phyloP scores from a whole-genome alignment of 2,888 invertebrate genomes.

The Ashinkailepas kermadecensis region DNA sequence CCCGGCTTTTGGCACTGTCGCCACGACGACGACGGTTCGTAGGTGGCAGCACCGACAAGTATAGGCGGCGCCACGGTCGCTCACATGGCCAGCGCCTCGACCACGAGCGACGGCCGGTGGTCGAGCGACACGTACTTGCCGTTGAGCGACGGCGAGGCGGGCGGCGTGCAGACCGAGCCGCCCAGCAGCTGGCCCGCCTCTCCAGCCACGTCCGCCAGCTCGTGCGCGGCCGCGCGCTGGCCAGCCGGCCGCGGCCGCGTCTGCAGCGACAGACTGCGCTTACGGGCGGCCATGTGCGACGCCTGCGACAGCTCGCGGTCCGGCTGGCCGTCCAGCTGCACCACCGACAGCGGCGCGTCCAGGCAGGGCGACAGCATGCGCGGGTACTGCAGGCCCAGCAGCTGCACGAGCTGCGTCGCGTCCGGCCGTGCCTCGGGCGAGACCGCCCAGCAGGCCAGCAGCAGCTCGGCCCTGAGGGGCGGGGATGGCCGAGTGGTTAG shows the following conservation, averaged over 20 bases:
- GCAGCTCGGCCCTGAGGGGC: slow-evolving; percentile 57
- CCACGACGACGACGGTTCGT: too few relatives aligned
- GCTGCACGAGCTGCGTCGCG: slow-evolving; percentile 70
- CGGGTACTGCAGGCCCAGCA: slow-evolving; percentile 62
- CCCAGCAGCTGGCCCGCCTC: background rate
- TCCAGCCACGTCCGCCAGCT: background rate
- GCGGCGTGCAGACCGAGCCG: background rate
- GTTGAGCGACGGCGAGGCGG: background rate
- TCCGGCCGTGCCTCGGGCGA: slow-evolving; percentile 62
- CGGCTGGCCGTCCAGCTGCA: background rate
- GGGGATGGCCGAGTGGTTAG: too few relatives aligned
- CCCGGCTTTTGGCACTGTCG: too few relatives aligned
- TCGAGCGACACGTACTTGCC: background rate
- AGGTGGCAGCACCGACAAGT: background rate
- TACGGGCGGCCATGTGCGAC: background rate
- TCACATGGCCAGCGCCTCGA: background rate
- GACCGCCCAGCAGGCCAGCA: slow-evolving; percentile 70
- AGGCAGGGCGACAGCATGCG: slow-evolving; percentile 68
- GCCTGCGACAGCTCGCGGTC: background rate
- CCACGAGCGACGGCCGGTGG: background rate
- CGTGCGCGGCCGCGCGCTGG: background rate
- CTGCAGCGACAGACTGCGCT: background rate
- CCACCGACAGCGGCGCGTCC: slow-evolving; percentile 58
- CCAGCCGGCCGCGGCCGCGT: background rate
- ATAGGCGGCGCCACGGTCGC: background rate